These are phyloP conservation scores for Chelonoidis abingdonii DNA, from an alignment of 2,113 vertebrate genomes.

Conservation along the genomic window DNA sequence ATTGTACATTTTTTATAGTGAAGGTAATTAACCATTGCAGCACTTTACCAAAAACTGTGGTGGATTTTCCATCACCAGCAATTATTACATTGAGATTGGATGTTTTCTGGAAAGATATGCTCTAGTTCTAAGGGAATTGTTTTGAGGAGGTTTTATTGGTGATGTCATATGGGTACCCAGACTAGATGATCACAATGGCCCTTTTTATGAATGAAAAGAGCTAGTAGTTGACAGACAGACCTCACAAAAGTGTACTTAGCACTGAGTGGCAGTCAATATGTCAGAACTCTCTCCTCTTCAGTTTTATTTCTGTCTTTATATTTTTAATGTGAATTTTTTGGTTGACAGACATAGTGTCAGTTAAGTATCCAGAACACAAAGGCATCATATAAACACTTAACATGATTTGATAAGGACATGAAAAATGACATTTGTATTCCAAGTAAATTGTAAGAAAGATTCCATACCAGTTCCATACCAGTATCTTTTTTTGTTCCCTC, in stretches of 20 bases:
- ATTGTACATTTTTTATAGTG: too few relatives aligned
- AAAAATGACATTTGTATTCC: not conserved
- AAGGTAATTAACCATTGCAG: too few relatives aligned
- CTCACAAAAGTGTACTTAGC: not conserved
- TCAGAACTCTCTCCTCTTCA: not conserved
- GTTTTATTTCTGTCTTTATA: not conserved
- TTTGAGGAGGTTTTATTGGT: too few relatives aligned
- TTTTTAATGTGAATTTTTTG: not conserved
- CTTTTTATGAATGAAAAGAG: not conserved
- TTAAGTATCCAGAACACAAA: not conserved
- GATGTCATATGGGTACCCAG: too few relatives aligned
- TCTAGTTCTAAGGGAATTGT: too few relatives aligned
- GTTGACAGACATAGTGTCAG: not conserved
- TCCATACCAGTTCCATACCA: not conserved
- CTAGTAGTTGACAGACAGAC: not conserved
- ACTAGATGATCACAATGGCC: not conserved
- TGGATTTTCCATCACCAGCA: too few relatives aligned
- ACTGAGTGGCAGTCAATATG: not conserved
- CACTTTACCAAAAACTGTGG: too few relatives aligned
- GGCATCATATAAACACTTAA: not conserved
- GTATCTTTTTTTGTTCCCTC: too few relatives aligned
- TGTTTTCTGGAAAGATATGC: too few relatives aligned
- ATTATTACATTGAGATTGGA: too few relatives aligned
- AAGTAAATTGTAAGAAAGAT: conserved; percentile 8
- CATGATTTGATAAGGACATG: not conserved